These are phyloP conservation scores for Vombatus ursinus DNA, from an alignment of 2,113 vertebrate genomes.

Conservation along the genomic window DNA sequence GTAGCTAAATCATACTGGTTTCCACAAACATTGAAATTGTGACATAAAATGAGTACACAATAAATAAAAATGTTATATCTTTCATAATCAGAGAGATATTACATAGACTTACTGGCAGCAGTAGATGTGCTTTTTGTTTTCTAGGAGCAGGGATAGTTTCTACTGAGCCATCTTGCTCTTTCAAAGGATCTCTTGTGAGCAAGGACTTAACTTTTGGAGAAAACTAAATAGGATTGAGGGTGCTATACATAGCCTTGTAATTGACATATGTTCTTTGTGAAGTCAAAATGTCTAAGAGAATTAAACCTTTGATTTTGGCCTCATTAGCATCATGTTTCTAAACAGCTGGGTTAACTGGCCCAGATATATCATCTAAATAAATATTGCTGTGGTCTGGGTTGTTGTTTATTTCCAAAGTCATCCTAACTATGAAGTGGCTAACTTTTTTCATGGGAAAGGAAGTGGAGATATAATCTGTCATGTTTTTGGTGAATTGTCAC, in stretches of 20 bases:
- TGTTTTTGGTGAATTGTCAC: not conserved
- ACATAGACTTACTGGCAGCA: not conserved
- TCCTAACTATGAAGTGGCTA: not conserved
- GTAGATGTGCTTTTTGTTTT: not conserved
- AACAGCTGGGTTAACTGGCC: not conserved
- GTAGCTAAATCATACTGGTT: not conserved
- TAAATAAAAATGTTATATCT: not conserved
- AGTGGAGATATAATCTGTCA: not conserved
- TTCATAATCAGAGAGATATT: not conserved
- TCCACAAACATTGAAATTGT: not conserved
- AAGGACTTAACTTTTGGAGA: not conserved
- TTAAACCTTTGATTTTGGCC: not conserved
- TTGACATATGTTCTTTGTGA: not conserved
- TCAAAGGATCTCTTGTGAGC: not conserved
- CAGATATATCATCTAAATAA: not conserved
- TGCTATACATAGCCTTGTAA: not conserved
- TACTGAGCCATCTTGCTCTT: not conserved
- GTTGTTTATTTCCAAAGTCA: not conserved
- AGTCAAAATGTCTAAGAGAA: not conserved
- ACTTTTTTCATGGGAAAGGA: slow-evolving; percentile 8
- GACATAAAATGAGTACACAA: not conserved
- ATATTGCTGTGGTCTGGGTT: not conserved
- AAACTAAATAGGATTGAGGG: not conserved
- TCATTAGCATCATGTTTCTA: not conserved
- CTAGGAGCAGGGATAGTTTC: not conserved